Conservation (phyloP, 2,113 vertebrate species). For the Sinocyclocheilus anophthalmus region DNA sequence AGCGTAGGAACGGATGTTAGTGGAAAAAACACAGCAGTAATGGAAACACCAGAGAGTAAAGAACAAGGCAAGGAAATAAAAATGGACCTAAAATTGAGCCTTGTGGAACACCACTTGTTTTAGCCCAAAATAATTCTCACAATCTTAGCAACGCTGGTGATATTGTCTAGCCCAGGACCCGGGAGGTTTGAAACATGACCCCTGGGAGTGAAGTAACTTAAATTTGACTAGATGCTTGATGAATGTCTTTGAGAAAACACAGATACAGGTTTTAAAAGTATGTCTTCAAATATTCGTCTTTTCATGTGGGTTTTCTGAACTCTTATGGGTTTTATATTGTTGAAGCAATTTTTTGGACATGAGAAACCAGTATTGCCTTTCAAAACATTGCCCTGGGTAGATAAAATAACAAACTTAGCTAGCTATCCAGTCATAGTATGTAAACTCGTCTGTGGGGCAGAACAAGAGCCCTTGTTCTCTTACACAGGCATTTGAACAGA, state of each 20-base stretch:
- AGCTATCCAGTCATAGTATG: conserved; percentile 22
- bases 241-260: not conserved
- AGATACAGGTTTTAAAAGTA: conserved; percentile 6
- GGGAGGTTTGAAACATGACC: not conserved
- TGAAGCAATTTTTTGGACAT: conserved; percentile 7
- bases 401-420: conserved; percentile 35
- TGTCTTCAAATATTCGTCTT: not conserved
- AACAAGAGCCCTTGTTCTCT: conserved; percentile 30
- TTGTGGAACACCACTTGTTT: conserved; percentile 49
- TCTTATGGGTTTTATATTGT: not conserved
- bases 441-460: conserved; percentile 12
- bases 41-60: not conserved
- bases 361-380: conserved; percentile 17
- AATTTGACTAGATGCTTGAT: conserved; percentile 9
- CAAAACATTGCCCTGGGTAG: conserved; percentile 2
- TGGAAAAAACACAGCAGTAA: conserved; percentile 23
- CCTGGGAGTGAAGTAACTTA: not conserved
- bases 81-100: not conserved
- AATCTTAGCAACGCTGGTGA: not conserved
- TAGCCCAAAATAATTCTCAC: not conserved
- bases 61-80: not conserved
- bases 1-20: not conserved
- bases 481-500: not conserved
- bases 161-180: not conserved
- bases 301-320: conserved; percentile 5